Evolutionary conservation across 23 tunicate species (phyloP).

Genomic region (Clavelina lepadiformis): DNA sequence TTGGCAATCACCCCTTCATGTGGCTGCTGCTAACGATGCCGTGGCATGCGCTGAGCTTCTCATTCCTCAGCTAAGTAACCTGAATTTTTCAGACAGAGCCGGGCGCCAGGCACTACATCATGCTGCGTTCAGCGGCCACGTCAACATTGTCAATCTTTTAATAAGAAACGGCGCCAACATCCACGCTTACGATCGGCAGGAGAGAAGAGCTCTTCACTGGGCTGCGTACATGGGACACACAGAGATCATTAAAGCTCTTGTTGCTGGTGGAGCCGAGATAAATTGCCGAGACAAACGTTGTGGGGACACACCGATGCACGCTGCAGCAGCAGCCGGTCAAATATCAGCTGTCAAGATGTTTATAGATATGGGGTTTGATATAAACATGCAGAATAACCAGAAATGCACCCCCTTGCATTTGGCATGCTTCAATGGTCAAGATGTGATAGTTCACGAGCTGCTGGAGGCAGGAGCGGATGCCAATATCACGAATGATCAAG

Average conservation of each 20-base stretch:
- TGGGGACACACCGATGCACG: slow-evolving; percentile 91
- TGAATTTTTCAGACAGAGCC: slow-evolving; percentile 81
- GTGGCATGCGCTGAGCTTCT: slow-evolving; percentile 80
- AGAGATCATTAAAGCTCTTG: slow-evolving; percentile 74
- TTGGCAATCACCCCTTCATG: slow-evolving; percentile 94
- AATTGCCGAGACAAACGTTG: slow-evolving; percentile 73
- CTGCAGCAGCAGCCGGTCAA: slow-evolving; percentile 92
- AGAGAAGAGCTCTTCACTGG: slow-evolving; percentile 89
- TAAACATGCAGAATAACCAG: slow-evolving; percentile 65
- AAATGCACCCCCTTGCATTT: slow-evolving; percentile 77
- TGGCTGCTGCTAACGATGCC: slow-evolving; percentile 91
- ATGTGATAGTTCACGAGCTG: slow-evolving; percentile 81
- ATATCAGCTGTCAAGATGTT: slow-evolving; percentile 73
- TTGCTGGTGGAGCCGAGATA: slow-evolving; percentile 90
- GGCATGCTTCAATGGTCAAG: slow-evolving; percentile 94
- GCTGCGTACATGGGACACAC: slow-evolving; percentile 94
- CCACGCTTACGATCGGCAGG: slow-evolving; percentile 84
- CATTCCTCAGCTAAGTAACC: slow-evolving; percentile 71
- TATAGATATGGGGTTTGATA: slow-evolving; percentile 77
- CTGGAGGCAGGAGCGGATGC: slow-evolving; percentile 76
- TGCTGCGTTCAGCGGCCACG: slow-evolving; percentile 84
- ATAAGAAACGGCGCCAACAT: slow-evolving; percentile 70
- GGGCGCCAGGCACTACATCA: slow-evolving; percentile 85
- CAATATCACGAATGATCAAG: slow-evolving; percentile 48
- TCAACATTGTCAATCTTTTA: slow-evolving; percentile 62